Evolutionary conservation across 2,888 invertebrate genomes (phyloP), one percentile per base, ranked within the genome.

Genomic region (Saturnia pavonia): DNA sequence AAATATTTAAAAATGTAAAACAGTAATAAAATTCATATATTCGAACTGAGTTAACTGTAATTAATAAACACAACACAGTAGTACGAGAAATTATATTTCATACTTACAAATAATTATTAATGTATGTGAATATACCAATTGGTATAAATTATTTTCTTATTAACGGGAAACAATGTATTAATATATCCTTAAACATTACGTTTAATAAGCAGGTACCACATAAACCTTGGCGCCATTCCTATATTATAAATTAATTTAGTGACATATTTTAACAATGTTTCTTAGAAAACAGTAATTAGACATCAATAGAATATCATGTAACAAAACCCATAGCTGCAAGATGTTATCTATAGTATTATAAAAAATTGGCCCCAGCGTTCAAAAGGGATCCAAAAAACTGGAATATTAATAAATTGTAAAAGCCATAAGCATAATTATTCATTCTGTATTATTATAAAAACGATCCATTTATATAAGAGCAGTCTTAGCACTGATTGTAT

Each of bases 1-100:
- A 94, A 94, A 94, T 94, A 94, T 94, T 94, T 94, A 88, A 93
- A 94, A 94, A 91, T 92, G 90, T 93, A 94, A 94, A 94, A 94
- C 94, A 94, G 94, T 94, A 91, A 94, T 94, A 94, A 93, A 94
- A 94, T 94, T 92, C 91, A 92, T 91, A 92, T 91, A 91, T 85
- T 86, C 72, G 70, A 93, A 92, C 91, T 90, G 90, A 93, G 92
- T 90, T 83, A 91, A 92, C 87, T 90, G 90, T 86, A 87, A 88
- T 80, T 85, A 87, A 88, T 79, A 80, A 91, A 93, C 86, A 84
- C 80, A 91, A 91, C 86, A 88, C 83, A 85, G 77, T 85, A 83
- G 4, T 60, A 60, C 84, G 83, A 80, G 83, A 91, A 93, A 91
- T 88, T 84, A 91, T 87, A 88, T 87, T 89, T 88, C 85, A 84